Conservation (phyloP, 2,797 vertebrate species). For the Arctocebus calabarensis region DNA sequence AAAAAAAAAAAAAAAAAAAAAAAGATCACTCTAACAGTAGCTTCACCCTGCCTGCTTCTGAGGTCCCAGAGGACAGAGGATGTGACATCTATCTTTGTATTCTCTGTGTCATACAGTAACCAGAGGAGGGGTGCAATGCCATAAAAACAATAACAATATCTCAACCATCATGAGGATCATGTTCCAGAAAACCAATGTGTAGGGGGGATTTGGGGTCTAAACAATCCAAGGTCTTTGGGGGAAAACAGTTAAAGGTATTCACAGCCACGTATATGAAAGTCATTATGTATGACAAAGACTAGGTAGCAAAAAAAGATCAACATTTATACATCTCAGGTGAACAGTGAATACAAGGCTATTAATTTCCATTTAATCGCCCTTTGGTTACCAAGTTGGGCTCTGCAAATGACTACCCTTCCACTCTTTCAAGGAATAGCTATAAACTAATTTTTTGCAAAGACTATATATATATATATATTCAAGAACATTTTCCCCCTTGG, state of each 20-base stretch:
- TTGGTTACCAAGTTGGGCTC: not conserved
- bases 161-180: not conserved
- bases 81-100: not conserved
- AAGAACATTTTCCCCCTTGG: not conserved
- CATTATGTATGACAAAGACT: not conserved
- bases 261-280: not conserved
- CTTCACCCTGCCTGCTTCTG: not conserved
- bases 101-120: not conserved
- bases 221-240: not conserved
- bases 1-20: too few relatives aligned
- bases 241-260: not conserved
- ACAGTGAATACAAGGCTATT: not conserved
- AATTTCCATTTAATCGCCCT: constrained; percentile 27
- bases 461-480: not conserved
- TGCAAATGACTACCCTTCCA: not conserved
- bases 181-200: not conserved
- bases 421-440: constrained; percentile 37
- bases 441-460: constrained; percentile 11
- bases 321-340: not conserved
- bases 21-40: not conserved
- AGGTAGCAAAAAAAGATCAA: not conserved
- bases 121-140: not conserved
- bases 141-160: not conserved
- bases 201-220: constrained; percentile 8
- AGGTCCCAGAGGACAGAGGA: not conserved